Conservation (phyloP, 1,140 invertebrate genomes). For the Sycobia sp. region DNA sequence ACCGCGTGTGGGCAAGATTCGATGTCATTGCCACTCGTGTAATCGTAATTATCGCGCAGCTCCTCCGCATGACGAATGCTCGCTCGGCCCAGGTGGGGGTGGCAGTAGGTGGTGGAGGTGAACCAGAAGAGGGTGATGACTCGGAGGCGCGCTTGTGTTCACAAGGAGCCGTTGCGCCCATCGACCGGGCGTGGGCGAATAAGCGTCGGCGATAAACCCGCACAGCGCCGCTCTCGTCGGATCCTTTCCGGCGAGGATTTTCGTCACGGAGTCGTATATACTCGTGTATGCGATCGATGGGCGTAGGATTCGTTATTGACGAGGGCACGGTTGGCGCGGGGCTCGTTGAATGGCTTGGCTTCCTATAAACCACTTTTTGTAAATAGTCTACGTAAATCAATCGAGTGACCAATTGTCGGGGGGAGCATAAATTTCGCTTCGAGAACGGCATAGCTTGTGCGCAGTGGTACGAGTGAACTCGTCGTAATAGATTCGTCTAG, state of each 20-base stretch:
- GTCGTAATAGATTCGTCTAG: too few species aligned
- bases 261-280: too few species aligned
- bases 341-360: too few species aligned
- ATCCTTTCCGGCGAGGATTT: too few species aligned
- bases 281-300: background rate
- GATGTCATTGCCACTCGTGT: conserved; percentile 29
- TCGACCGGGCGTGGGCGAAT: conserved; percentile 13
- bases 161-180: background rate
- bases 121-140: background rate
- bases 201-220: conserved; percentile 25
- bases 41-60: conserved; percentile 26
- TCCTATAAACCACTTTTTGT: too few species aligned
- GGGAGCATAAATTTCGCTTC: too few species aligned
- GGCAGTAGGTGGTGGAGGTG: background rate
- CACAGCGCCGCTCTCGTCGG: background rate
- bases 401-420: too few species aligned
- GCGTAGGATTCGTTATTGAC: too few species aligned
- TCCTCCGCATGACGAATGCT: conserved; percentile 17
- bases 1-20: conserved; percentile 9
- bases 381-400: too few species aligned
- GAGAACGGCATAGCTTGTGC: too few species aligned
- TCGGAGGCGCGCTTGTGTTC: conserved; percentile 18
- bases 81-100: background rate
- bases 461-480: too few species aligned
- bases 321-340: too few species aligned